Base-by-base conservation (phyloP, 2,113 vertebrate species). In the Silurus meridionalis region DNA sequence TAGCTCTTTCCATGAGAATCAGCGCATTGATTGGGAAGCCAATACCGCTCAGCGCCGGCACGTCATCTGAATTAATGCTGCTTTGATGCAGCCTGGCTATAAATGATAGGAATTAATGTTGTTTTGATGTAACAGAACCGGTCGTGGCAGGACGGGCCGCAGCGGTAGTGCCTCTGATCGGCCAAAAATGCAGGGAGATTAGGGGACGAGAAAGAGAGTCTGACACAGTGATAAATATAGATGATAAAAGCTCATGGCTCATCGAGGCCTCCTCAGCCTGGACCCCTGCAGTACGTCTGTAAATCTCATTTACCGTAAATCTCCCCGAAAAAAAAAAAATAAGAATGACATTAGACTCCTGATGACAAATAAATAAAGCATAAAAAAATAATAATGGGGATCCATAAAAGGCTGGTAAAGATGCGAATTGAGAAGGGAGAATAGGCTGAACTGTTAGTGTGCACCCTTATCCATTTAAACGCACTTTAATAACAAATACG, bases 211-310 rank as follows among this genome's bases (percentile, higher is more conserved):
- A 90, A 90, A 92, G 91, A 90, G 90, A 91, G 91, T 92, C 88
- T 94, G 94, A 95, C 93, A 94, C 87, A 89, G 92, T 93, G 93
- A 95, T 95, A 95, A 93, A 95, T 94, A 93, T 92, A 89, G 91
- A 93, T 93, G 94, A 94, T 92, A 91, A 93, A 93, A 86, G 81
- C 83, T 85, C 57, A 83, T 80, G 48, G 53, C 87, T 89, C 63
- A 63, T 89, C 17, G 55, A 86, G 74, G 79, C 71, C 64, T 77
- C 60, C 80, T 57, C 58, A 28, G 57, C 83, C 53, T 46, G 72
- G 79, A 67, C 80, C 85, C 74, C 72, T 85, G 75, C 74, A 79
- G 75, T 67, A 82, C 52, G 78, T 82, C 67, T 8, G 61, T 82
- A 83, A 79, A 89, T 90, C 81, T 89, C 75, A 88, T 90, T 88